Percentiles rank a stretch among this genome's conserved stretches.
Conservation (phyloP, 2,888 invertebrate species). For the Sminthurinus aureus region DNA sequence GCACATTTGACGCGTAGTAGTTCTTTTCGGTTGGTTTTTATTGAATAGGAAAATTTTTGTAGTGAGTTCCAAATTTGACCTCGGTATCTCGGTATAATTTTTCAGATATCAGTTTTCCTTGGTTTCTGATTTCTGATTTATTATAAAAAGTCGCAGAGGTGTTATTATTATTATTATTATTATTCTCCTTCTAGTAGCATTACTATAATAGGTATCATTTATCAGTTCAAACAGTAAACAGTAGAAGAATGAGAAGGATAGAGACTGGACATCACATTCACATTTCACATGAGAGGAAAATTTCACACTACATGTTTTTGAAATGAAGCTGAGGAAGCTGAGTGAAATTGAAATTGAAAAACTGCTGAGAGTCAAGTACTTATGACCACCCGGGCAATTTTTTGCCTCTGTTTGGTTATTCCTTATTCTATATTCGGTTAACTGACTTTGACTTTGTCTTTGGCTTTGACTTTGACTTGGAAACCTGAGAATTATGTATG, state of each 20-base stretch:
- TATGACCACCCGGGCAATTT: slow-evolving; percentile 35
- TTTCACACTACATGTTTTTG: no score
- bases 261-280: background rate
- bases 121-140: no score
- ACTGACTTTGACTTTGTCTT: background rate
- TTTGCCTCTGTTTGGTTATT: background rate
- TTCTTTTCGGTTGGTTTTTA: no score
- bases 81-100: no score
- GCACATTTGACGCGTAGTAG: no score
- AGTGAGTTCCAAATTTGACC: no score
- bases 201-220: background rate
- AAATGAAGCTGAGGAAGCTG: background rate
- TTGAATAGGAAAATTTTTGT: no score
- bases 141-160: background rate
- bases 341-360: background rate
- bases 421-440: slow-evolving; percentile 3
- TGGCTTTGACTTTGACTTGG: slow-evolving; percentile 10
- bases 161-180: background rate
- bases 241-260: no score
- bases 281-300: background rate
- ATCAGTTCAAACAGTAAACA: background rate
- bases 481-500: background rate
- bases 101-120: no score
- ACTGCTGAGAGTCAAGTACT: background rate
- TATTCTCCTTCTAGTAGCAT: background rate